Percentiles rank a stretch among this genome's conserved stretches.
Evolutionary conservation across 2,113 vertebrate species (phyloP).

Genomic region (Stomatorhinus ivindoensis): DNA sequence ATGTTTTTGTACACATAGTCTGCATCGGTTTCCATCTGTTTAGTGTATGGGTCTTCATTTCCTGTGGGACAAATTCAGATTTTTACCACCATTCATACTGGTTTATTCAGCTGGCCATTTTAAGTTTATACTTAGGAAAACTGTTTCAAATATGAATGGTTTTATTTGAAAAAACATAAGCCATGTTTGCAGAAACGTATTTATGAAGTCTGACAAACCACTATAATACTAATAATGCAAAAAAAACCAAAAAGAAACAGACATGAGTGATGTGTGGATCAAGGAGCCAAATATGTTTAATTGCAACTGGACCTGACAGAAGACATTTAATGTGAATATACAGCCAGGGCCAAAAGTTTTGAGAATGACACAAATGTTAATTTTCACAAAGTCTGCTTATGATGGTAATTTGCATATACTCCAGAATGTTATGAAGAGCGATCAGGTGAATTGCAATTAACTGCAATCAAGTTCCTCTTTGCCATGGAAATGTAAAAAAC

Average conservation of each 20-base stretch:
- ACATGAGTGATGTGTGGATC: neutral
- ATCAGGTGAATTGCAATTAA: too few relatives aligned
- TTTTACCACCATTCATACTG: constrained; percentile 42
- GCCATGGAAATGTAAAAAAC: too few relatives aligned
- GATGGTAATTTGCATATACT: too few relatives aligned
- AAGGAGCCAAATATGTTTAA: neutral
- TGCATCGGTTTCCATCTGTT: constrained; percentile 82
- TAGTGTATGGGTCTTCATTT: constrained; percentile 64
- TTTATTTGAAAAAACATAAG: neutral
- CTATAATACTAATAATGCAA: neutral
- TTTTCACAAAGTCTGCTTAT: too few relatives aligned
- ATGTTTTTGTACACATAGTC: constrained; percentile 65
- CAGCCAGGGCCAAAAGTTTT: too few relatives aligned
- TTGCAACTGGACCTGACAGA: neutral
- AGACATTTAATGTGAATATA: neutral
- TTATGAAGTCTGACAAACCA: neutral
- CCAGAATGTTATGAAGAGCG: too few relatives aligned
- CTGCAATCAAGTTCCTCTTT: too few relatives aligned
- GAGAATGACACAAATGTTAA: too few relatives aligned
- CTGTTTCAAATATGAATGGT: constrained; percentile 54
- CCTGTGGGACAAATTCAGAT: constrained; percentile 53
- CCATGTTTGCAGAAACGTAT: neutral
- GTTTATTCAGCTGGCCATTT: constrained; percentile 67
- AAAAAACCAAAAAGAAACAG: neutral
- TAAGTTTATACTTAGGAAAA: constrained; percentile 61